Percentiles rank a stretch among this genome's conserved stretches.
These are phyloP conservation scores for Chrysodeixis includens DNA, from an alignment of 2,888 invertebrate species.

Conservation along the genomic window DNA sequence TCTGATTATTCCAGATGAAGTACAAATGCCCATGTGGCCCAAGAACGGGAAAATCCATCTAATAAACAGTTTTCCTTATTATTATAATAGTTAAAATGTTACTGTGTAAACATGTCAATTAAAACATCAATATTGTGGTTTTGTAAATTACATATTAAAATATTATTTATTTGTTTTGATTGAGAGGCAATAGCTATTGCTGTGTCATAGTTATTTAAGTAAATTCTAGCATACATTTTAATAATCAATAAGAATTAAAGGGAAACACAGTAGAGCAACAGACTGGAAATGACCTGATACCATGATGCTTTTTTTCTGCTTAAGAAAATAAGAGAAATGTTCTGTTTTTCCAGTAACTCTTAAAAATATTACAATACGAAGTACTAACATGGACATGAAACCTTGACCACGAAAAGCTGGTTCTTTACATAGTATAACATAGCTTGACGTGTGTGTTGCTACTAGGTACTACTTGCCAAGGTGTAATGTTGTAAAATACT, in stretches of 20 bases:
- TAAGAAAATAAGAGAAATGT: no score
- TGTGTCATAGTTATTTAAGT: neutral
- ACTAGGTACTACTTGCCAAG: neutral
- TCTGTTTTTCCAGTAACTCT: no score
- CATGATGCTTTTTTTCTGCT: no score
- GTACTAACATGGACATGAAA: neutral
- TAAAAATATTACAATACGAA: no score
- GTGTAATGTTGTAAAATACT: constrained; percentile 66
- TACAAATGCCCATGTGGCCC: constrained; percentile 99
- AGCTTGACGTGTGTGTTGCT: no score
- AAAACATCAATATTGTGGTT: neutral
- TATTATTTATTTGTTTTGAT: neutral
- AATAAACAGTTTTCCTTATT: constrained; percentile 62
- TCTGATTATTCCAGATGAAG: constrained; percentile 96
- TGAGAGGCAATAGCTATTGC: neutral
- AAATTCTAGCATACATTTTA: neutral
- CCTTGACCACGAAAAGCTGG: neutral
- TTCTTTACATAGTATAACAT: neutral
- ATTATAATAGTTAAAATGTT: constrained; percentile 8
- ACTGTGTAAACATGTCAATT: constrained; percentile 8
- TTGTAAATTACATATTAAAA: neutral
- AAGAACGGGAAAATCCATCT: constrained; percentile 99
- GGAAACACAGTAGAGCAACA: no score
- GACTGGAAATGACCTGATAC: no score
- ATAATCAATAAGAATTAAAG: no score